Evolutionary conservation across 2,888 invertebrate species (phyloP), one percentile per base, ranked within the genome.

Genomic region (Mythimna vitellina): DNA sequence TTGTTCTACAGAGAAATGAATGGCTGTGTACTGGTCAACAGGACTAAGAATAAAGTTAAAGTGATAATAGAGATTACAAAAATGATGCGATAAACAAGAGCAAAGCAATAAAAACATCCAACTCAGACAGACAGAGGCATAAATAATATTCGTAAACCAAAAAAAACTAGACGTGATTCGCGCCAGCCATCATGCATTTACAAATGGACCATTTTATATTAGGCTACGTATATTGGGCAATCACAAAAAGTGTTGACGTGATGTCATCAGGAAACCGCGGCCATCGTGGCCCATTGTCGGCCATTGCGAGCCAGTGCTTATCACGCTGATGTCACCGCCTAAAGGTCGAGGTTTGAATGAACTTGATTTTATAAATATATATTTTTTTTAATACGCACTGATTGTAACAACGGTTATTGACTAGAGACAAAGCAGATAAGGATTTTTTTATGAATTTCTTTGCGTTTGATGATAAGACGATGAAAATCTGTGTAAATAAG

Each of bases 271-370:
- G 82, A 77, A 70, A 51, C 70, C 22, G 67, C 74, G 67, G 20
- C 53, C 70, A 69, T 71, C 42, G 51, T 62, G 29, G 63, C 17
- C 70, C 70, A 69, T 70, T 70, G 71, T n/a, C 35, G 71, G 14
- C 70, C 64, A 70, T n/a, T 17, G 70, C 80, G 68, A n/a, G 14
- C 68, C 62, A 69, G 9, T 22, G 71, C 78, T 81, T 80, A 83
- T 80, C 82, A 68, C 5, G 58, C 35, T 86, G 86, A 86, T 85
- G 85, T 86, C 86, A 86, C 67, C 72, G 54, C 38, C 9, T 70
- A 87, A 86, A 87, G 86, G 86, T 86, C 80, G 83, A 83, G 86
- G 85, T 72, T 77, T 29, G 17, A 60, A 8, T 65, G 75, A 82
- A 73, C 79, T 79, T 79, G 76, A 78, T 73, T 76, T 82, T 56